Evolutionary conservation across 2,113 vertebrate genomes (phyloP).

Genomic region (Puffinus mauretanicus): DNA sequence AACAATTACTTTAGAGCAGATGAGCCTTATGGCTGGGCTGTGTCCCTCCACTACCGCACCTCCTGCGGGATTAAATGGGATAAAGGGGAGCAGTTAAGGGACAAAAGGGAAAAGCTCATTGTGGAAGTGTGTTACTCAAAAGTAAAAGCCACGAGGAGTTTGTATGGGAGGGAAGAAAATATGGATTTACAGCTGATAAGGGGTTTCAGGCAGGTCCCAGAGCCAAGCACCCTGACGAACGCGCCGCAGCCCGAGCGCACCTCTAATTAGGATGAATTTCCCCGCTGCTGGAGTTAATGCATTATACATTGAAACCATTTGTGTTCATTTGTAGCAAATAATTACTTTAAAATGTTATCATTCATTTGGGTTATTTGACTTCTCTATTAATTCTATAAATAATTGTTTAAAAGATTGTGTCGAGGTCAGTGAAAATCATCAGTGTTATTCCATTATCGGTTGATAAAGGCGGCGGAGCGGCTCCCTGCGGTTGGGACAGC

Average conservation of each 20-base stretch:
- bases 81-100: not conserved
- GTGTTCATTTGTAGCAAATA: slow-evolving; percentile 62
- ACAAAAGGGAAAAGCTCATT: not conserved
- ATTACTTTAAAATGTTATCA: slow-evolving; percentile 43
- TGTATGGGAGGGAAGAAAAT: not conserved
- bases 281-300: slow-evolving; percentile 29
- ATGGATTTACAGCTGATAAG: not conserved
- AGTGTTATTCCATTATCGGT: not conserved
- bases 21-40: not conserved
- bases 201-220: not conserved
- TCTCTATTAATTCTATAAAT: slow-evolving; percentile 56
- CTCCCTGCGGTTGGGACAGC: not conserved
- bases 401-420: slow-evolving; percentile 7
- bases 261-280: slow-evolving; percentile 58
- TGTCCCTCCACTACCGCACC: not conserved
- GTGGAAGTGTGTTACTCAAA: not conserved
- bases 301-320: slow-evolving; percentile 45
- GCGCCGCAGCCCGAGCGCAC: not conserved
- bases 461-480: not conserved
- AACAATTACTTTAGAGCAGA: not conserved
- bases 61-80: not conserved
- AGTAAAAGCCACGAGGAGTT: not conserved
- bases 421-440: not conserved
- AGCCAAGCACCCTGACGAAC: not conserved
- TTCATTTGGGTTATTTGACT: slow-evolving; percentile 59